Base-by-base conservation (phyloP, 2,797 vertebrate genomes). In the Enteromius argenteus region DNA sequence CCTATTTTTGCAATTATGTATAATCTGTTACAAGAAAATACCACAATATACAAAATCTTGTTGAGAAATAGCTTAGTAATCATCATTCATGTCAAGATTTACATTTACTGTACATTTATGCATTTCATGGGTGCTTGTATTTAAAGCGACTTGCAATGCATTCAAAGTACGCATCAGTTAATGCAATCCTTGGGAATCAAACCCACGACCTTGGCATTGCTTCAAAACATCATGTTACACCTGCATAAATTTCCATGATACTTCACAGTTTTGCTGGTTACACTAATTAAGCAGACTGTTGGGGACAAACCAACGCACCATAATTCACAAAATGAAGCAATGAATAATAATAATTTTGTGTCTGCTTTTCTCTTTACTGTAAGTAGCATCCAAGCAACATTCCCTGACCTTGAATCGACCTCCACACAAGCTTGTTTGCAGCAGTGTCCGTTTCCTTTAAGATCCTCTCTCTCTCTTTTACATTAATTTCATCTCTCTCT, bases 381-480 rank as follows among this genome's bases (percentile, higher is more conserved):
- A 71, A 71, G 13, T 8, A 27, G 30, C 44, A 71, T 75, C 58
- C 51, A 15, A 51, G 13, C 30, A 15, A 44, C 15, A 0, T 64
- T 66, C 39, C 32, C 37, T 73, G 74, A 78, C 56, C 32, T 69
- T 81, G 11, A 81, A 53, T 27, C 10, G 68, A 80, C 80, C 30
- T 46, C 62, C 60, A 44, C 42, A 69, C 15, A 82, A 85, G 76
- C 53, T 58, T 74, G 62, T 75, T 84, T 67, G 46, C 62, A 86
- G 82, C 82, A 86, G 27, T 86, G 82, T 19, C 30, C 30, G 0
- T 49, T 42, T 64, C 39, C 30, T 76, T 83, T 49, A 39, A 42
- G 17, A 84, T 88, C 80, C 79, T 88, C 81, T 32, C 81, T 32
- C n/a, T 77, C 87, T 87, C 88, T 71, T 73, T 15, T 60, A 39